These are phyloP conservation scores for Copidosoma aretas DNA, from an alignment of 2,888 invertebrate genomes.

Conservation along the genomic window DNA sequence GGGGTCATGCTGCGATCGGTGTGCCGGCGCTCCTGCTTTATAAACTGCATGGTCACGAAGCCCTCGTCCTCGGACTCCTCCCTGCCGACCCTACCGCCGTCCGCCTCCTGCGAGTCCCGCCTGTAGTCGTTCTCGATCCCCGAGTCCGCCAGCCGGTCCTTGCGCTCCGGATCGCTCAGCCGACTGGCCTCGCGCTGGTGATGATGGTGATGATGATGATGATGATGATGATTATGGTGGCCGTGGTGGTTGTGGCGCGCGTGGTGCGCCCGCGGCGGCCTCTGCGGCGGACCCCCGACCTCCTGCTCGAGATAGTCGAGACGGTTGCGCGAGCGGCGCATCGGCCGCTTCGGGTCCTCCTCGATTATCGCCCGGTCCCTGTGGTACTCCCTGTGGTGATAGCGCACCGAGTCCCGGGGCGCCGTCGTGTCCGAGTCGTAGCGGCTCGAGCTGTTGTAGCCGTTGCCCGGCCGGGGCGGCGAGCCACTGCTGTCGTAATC, in stretches of 20 bases:
- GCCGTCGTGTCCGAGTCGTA: slow-evolving; percentile 60
- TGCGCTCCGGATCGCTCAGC: slow-evolving; percentile 64
- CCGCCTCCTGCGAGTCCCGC: slow-evolving; percentile 68
- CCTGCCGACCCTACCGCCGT: slow-evolving; percentile 44
- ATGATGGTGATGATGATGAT: too few relatives aligned
- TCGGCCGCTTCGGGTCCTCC: slow-evolving; percentile 54
- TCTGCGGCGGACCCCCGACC: slow-evolving; percentile 47
- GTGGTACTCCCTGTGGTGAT: slow-evolving; percentile 45
- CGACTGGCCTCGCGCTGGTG: slow-evolving; percentile 55
- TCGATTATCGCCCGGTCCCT: slow-evolving; percentile 44
- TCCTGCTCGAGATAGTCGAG: slow-evolving; percentile 53
- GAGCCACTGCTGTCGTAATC: slow-evolving; percentile 56
- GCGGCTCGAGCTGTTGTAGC: slow-evolving; percentile 56
- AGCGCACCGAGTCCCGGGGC: slow-evolving; percentile 51
- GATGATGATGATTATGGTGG: too few relatives aligned
- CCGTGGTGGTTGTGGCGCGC: slow-evolving; percentile 43
- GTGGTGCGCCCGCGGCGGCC: slow-evolving; percentile 17
- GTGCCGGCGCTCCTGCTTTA: slow-evolving; percentile 77
- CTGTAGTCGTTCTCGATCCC: slow-evolving; percentile 84
- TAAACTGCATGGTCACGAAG: slow-evolving; percentile 72
- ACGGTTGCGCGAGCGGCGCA: slow-evolving; percentile 55
- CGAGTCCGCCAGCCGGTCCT: slow-evolving; percentile 76
- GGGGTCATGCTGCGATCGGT: slow-evolving; percentile 69
- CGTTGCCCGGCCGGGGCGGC: slow-evolving; percentile 52
- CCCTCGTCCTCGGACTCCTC: slow-evolving; percentile 76